Conservation (phyloP, 2,888 invertebrate species). For the Auanema sp. region DNA sequence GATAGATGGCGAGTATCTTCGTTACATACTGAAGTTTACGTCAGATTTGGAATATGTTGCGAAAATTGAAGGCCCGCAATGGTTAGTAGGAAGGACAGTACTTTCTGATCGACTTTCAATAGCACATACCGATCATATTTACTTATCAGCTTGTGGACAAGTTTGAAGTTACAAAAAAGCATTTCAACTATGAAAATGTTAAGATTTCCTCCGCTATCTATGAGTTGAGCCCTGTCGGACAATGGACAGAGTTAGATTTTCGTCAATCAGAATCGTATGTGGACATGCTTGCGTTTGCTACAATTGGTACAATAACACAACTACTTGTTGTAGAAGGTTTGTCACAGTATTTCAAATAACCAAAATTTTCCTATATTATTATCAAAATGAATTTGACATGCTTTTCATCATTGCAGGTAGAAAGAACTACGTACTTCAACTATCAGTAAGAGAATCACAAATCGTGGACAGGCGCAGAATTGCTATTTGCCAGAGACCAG, state of each 20-base stretch:
- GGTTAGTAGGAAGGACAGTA: slow-evolving; percentile 36
- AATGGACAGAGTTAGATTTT: slow-evolving; percentile 48
- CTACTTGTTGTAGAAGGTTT: slow-evolving; percentile 42
- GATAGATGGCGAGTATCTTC: slow-evolving; percentile 29
- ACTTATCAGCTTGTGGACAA: slow-evolving; percentile 43
- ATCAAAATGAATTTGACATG: too few relatives aligned
- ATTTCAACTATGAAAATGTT: background rate
- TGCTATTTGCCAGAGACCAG: slow-evolving; percentile 44
- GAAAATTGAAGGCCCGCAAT: slow-evolving; percentile 43
- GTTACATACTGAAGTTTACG: slow-evolving; percentile 38
- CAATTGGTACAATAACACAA: slow-evolving; percentile 47
- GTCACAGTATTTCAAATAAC: background rate
- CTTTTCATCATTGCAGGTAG: slow-evolving; percentile 24
- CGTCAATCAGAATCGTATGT: slow-evolving; percentile 41
- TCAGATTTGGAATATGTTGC: slow-evolving; percentile 39
- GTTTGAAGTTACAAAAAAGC: slow-evolving; percentile 10
- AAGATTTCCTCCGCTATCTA: slow-evolving; percentile 47
- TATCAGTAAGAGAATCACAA: slow-evolving; percentile 38
- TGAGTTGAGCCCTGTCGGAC: slow-evolving; percentile 41
- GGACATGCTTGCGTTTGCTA: slow-evolving; percentile 47
- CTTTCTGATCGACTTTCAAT: slow-evolving; percentile 38
- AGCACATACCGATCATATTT: slow-evolving; percentile 43
- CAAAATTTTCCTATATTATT: too few relatives aligned
- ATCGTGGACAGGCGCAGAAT: slow-evolving; percentile 38
- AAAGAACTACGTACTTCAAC: slow-evolving; percentile 38